phyloP scores from a whole-genome alignment of 2,888 invertebrate species.

The Tetheella fluctuosa region DNA sequence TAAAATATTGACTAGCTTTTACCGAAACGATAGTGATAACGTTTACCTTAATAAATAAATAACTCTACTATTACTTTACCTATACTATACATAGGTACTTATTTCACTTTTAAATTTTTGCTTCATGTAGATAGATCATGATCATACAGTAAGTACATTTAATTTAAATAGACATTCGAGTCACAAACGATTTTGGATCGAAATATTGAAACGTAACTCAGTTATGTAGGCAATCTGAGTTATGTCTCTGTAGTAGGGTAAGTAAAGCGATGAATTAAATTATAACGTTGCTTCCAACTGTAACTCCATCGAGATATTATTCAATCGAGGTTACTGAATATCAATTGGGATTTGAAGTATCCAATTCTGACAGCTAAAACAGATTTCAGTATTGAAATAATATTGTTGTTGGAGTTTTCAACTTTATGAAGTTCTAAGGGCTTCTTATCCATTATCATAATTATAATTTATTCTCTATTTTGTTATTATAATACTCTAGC shows the following conservation, averaged over 20 bases:
- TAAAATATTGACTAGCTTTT: too few relatives aligned
- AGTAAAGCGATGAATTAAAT: conserved; percentile 60
- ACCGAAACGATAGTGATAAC: too few relatives aligned
- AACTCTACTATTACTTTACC: too few relatives aligned
- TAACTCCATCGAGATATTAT: conserved; percentile 54
- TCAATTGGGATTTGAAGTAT: conserved; percentile 49
- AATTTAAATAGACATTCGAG: conserved; percentile 10
- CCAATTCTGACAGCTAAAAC: conserved; percentile 40
- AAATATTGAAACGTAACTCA: conserved; percentile 48
- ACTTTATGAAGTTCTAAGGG: background rate
- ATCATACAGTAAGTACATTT: too few relatives aligned
- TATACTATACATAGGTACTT: too few relatives aligned
- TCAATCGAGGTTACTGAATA: conserved; percentile 56
- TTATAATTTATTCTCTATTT: background rate
- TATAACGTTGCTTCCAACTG: conserved; percentile 48
- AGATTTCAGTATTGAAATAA: conserved; percentile 44
- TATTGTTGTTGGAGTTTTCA: conserved; percentile 25
- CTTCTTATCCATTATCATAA: background rate
- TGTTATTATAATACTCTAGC: background rate
- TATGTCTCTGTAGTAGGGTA: conserved; percentile 42
- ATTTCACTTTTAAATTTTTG: too few relatives aligned
- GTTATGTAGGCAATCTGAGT: conserved; percentile 53
- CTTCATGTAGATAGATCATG: too few relatives aligned
- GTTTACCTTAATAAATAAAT: too few relatives aligned
- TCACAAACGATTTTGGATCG: conserved; percentile 33